Percentiles rank a stretch among this genome's conserved stretches.
phyloP scores from a whole-genome alignment of 1,140 invertebrate genomes.

The Meloidogyne exigua region DNA sequence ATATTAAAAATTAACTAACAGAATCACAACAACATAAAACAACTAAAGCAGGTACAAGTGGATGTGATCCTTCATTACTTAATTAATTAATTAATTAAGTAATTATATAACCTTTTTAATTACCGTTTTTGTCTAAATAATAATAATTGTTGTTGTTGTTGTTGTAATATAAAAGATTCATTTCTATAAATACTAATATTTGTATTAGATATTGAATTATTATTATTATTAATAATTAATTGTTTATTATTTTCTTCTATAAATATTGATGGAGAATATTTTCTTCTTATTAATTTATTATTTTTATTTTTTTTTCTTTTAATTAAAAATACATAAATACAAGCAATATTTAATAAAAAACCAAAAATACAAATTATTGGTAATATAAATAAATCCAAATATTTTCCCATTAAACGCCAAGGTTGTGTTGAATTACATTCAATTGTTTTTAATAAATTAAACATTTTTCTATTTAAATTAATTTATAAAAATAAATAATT shows the following conservation, averaged over 20 bases:
- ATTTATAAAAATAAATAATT: too few relatives aligned
- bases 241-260: not conserved
- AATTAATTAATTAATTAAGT: not conserved
- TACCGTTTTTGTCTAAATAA: not conserved
- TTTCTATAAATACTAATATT: not conserved
- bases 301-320: conserved; percentile 22
- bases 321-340: conserved; percentile 44
- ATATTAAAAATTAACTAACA: not conserved
- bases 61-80: conserved; percentile 42
- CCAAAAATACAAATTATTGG: conserved; percentile 54
- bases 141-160: not conserved
- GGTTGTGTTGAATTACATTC: conserved; percentile 40
- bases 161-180: not conserved
- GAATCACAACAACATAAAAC: conserved; percentile 56
- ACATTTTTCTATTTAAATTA: not conserved
- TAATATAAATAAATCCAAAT: conserved; percentile 51
- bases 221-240: not conserved
- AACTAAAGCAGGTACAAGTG: conserved; percentile 57
- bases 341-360: conserved; percentile 43
- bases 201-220: not conserved
- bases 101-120: not conserved
- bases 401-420: conserved; percentile 48
- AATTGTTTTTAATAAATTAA: not conserved
- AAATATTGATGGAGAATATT: not conserved
- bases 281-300: not conserved